These are phyloP conservation scores for Porites lutea DNA, from an alignment of 64 coral and sea anemone species.

Conservation along the genomic window DNA sequence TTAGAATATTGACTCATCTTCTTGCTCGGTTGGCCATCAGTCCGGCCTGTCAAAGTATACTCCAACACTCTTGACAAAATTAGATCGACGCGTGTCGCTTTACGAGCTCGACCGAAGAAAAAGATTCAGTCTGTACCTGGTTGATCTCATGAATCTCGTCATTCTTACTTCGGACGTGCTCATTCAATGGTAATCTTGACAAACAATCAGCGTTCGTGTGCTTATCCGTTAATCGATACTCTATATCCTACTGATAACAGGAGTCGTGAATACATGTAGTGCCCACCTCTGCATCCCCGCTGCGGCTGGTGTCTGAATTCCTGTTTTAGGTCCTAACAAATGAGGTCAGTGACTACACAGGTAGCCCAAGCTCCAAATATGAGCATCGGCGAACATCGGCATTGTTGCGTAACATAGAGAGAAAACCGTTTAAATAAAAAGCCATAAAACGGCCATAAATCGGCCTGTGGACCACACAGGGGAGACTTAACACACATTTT, in stretches of 20 bases:
- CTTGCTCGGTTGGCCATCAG: conserved; percentile 25
- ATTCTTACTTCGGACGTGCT: too few species aligned
- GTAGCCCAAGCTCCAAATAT: too few species aligned
- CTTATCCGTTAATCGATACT: not conserved
- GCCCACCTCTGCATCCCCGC: not conserved
- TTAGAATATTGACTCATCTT: not conserved
- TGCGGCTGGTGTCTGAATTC: not conserved
- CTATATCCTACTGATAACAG: not conserved
- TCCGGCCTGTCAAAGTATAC: conserved; percentile 28
- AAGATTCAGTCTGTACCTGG: conserved; percentile 42
- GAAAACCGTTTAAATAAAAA: too few species aligned
- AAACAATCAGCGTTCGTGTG: conserved; percentile 4
- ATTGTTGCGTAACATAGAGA: too few species aligned
- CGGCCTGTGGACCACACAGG: too few species aligned
- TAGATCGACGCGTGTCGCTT: conserved; percentile 35
- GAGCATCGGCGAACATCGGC: too few species aligned
- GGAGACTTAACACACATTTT: too few species aligned
- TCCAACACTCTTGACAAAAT: conserved; percentile 32
- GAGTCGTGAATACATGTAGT: not conserved
- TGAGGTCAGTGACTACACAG: not conserved
- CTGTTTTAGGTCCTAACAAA: not conserved
- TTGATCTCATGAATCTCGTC: conserved; percentile 1
- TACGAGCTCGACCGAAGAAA: conserved; percentile 16
- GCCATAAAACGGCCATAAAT: too few species aligned
- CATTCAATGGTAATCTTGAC: not conserved